Evolutionary conservation across 2,797 vertebrate genomes (phyloP), one percentile per base, ranked within the genome.

Genomic region (Leptodactylus fallax): DNA sequence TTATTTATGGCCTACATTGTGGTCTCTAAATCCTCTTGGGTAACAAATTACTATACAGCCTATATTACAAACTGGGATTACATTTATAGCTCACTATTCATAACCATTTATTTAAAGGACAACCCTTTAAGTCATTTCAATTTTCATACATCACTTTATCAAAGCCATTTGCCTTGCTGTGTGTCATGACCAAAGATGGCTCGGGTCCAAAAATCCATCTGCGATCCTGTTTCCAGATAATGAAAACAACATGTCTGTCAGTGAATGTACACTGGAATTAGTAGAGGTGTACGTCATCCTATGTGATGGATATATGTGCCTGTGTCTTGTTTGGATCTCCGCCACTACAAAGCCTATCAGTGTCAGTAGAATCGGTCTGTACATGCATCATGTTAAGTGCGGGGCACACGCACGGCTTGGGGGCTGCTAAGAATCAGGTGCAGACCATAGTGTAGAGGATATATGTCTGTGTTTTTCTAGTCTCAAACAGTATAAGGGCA

Each of bases 221-320:
- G 58, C 25, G 61, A 61, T 80, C 56, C 4, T 6, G 7, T 79
- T 36, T 79, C 25, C 17, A 45, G 55, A 16, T 55, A 80, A 79
- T 60, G 55, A 79, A 80, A 58, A 13, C 77, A 78, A 55, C 51
- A 58, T 56, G 53, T 56, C 23, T 56, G 51, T 78, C 76, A 27
- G 49, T 27, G 72, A 49, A 13, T 9, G 7, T 7, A 0, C 36
- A 72, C 27, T 19, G 69, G 6, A 45, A 72, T 45, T 45, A n/a
- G 21, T 51, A n/a, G 72, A 21, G 21, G 19, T 76, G 47, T 23
- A 76, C 21, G 21, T 51, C 16, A 76, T 51, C 9, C 0, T 21
- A 23, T 49, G 11, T n/a, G 72, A 21, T 51, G 3, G 72, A 76
- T 74, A 12, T 21, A 74, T 51, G 72, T n/a, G 72, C 21, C 19